These are phyloP conservation scores for Poicephalus meyeri DNA, from an alignment of 2,113 vertebrate species.

Conservation along the genomic window DNA sequence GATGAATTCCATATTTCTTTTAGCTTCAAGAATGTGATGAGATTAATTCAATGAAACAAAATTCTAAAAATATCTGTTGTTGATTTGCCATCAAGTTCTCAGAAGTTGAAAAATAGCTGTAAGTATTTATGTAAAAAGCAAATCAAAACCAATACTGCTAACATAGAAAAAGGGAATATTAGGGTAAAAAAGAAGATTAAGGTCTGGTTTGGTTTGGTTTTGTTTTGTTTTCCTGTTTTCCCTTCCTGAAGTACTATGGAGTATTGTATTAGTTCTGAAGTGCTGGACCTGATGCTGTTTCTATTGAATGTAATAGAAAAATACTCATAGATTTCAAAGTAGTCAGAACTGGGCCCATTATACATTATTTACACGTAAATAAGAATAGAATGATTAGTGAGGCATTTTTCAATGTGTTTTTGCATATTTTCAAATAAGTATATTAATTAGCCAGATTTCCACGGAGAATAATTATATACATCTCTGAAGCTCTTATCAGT, in stretches of 20 bases:
- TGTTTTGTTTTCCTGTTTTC: neutral
- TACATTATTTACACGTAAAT: neutral
- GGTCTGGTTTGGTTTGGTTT: neutral
- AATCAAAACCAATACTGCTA: neutral
- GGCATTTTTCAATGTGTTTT: neutral
- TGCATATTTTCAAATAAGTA: constrained; percentile 15
- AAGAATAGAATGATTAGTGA: neutral
- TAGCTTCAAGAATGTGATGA: neutral
- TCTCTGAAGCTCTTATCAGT: constrained; percentile 15
- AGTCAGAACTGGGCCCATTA: neutral
- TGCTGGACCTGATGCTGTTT: neutral
- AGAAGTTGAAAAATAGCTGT: neutral
- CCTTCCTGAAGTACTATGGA: neutral
- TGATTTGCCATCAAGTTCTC: neutral
- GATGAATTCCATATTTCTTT: neutral
- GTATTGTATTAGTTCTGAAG: neutral
- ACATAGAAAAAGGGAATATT: neutral
- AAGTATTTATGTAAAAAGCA: neutral
- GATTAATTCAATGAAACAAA: neutral
- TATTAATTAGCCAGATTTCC: constrained; percentile 38
- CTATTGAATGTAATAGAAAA: neutral
- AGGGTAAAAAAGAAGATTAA: neutral
- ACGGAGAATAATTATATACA: constrained; percentile 43
- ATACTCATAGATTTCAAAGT: neutral
- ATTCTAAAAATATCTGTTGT: neutral